Conservation (phyloP, 2,888 invertebrate genomes). For the Hanleya hanleyi region DNA sequence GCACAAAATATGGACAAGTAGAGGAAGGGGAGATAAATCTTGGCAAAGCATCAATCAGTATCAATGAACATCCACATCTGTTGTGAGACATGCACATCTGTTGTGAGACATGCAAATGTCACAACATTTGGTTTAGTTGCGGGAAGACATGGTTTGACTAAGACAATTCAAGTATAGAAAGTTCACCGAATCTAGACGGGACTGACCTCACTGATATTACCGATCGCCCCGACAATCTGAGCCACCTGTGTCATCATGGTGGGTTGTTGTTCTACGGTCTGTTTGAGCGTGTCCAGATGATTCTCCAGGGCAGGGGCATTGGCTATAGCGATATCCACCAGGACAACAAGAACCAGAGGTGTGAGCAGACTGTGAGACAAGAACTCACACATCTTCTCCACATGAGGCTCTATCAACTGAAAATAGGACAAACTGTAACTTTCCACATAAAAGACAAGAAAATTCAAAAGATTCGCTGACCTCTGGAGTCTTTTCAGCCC, state of each 20-base stretch:
- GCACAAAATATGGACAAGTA: no score
- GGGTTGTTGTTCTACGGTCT: slow-evolving; percentile 71
- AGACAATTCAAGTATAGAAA: neutral
- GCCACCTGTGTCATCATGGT: slow-evolving; percentile 64
- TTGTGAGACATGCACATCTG: no score
- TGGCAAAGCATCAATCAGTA: no score
- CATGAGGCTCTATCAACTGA: slow-evolving; percentile 85
- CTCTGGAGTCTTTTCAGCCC: no score
- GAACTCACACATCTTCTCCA: slow-evolving; percentile 87
- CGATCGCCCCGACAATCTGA: slow-evolving; percentile 72
- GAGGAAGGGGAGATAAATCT: no score
- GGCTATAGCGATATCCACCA: slow-evolving; percentile 83
- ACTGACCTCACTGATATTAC: slow-evolving; percentile 70
- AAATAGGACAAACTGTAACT: slow-evolving; percentile 42
- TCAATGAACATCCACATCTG: neutral
- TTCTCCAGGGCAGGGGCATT: slow-evolving; percentile 82
- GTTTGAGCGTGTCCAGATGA: slow-evolving; percentile 81
- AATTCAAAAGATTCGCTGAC: no score
- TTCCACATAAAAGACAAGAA: no score
- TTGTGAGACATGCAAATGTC: no score
- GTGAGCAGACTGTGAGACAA: slow-evolving; percentile 79
- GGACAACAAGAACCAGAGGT: slow-evolving; percentile 82
- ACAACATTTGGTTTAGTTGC: neutral
- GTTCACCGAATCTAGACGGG: no score
- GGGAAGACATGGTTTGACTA: neutral